These are phyloP conservation scores for Tadarida brasiliensis DNA, from an alignment of 2,797 vertebrate genomes.

Conservation along the genomic window DNA sequence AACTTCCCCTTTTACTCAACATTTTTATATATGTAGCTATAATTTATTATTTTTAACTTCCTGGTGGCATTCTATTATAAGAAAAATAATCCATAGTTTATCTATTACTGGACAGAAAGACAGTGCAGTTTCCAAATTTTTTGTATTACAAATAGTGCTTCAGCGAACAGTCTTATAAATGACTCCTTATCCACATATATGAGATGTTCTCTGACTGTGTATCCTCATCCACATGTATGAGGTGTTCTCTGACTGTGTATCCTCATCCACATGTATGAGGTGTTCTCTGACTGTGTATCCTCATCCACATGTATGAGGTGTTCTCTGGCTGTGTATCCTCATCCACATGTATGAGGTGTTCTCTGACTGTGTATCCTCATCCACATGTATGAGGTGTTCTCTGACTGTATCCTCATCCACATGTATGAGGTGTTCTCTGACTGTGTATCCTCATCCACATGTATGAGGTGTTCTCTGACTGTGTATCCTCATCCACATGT, in stretches of 20 bases:
- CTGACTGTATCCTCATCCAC: no score
- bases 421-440: no score
- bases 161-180: neutral
- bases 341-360: no score
- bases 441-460: no score
- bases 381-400: no score
- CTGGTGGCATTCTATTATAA: neutral
- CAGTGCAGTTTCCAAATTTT: neutral
- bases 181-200: neutral
- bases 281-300: no score
- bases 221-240: neutral
- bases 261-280: no score
- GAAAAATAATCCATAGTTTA: constrained; percentile 7
- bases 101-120: neutral
- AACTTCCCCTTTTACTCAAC: neutral
- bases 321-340: no score
- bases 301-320: no score
- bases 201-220: neutral
- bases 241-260: neutral
- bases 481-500: no score
- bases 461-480: no score
- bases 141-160: neutral
- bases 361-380: no score
- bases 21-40: neutral
- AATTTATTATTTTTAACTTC: constrained; percentile 53